Percentiles rank a stretch among this genome's conserved stretches.
Evolutionary conservation across 2,113 vertebrate genomes (phyloP).

Genomic region (Ophthalmolycus amberensis): DNA sequence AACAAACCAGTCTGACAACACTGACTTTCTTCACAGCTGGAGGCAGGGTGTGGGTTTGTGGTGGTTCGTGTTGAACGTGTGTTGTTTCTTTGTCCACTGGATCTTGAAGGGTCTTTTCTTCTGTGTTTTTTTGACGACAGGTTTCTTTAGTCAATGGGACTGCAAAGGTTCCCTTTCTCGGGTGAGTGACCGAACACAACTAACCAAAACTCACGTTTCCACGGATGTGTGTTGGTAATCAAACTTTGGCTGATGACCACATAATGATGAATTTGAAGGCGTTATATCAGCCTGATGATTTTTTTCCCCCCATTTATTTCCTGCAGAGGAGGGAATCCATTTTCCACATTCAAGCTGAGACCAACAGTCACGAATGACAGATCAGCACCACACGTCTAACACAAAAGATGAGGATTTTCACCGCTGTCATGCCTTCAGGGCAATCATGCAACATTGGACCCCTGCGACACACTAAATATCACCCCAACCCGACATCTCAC

Average conservation of each 20-base stretch:
- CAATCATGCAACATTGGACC: conserved; percentile 22
- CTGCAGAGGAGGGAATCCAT: conserved; percentile 94
- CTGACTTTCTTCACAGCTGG: conserved; percentile 45
- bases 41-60: conserved; percentile 36
- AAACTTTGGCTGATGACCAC: not conserved
- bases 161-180: conserved; percentile 90
- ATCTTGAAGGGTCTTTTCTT: conserved; percentile 43
- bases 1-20: conserved; percentile 75
- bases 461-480: conserved; percentile 22
- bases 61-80: conserved; percentile 25
- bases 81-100: conserved; percentile 10
- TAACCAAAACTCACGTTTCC: conserved; percentile 22
- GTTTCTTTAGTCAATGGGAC: conserved; percentile 89
- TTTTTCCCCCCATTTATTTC: not conserved
- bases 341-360: conserved; percentile 92
- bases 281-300: not conserved
- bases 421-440: conserved; percentile 54
- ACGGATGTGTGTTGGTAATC: not conserved
- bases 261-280: not conserved
- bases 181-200: conserved; percentile 80
- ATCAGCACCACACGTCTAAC: conserved; percentile 90
- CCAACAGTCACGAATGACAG: conserved; percentile 96
- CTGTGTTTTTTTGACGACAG: conserved; percentile 79
- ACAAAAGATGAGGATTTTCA: conserved; percentile 29
- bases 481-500: conserved; percentile 52